Base-by-base conservation (phyloP, 2,888 invertebrate genomes). In the Colostygia pectinataria region DNA sequence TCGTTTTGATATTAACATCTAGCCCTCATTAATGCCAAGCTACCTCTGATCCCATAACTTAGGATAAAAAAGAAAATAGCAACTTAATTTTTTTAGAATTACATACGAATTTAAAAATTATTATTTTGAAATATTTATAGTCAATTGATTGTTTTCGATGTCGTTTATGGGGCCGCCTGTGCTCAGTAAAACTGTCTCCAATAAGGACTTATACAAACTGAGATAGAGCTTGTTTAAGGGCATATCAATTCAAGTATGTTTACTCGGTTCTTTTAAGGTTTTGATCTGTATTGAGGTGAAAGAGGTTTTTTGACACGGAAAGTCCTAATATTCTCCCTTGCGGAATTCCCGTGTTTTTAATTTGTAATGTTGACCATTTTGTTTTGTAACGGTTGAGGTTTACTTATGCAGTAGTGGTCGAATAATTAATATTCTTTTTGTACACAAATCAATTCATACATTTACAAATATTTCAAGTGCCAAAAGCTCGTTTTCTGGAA, bases 111-210 rank as follows among this genome's bases (percentile, higher is more conserved):
- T n/a, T n/a, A n/a, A n/a, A n/a, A n/a, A n/a, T n/a, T n/a, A n/a
- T n/a, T n/a, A n/a, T n/a, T n/a, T n/a, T n/a, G n/a, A n/a, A n/a
- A n/a, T n/a, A 29, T n/a, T 32, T 32, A 18, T 18, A 10, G 18
- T 18, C 32, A 10, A 20, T 18, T 29, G 32, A 36, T 45, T 37
- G 31, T 36, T 25, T 49, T 34, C 47, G 41, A 53, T 38, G 37
- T 27, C 52, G 4, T 53, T 41, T 53, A 55, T 13, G 58, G 55
- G n/a, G 20, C 45, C 51, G 48, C 47, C 29, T 33, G 8, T 27
- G 32, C 10, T 27, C 20, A 27, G 31, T 25, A 45, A 37, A 34
- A 29, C 24, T 7, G 18, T 18, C 29, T 36, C 32, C 36, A 25
- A 39, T 44, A 45, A 37, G 14, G 33, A 15, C 27, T 28, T 45